A percentile compares a stretch with the other conserved stretches of the same genome.
Conservation (phyloP, 1,140 invertebrate genomes). For the Leptinotarsa lineolata region DNA sequence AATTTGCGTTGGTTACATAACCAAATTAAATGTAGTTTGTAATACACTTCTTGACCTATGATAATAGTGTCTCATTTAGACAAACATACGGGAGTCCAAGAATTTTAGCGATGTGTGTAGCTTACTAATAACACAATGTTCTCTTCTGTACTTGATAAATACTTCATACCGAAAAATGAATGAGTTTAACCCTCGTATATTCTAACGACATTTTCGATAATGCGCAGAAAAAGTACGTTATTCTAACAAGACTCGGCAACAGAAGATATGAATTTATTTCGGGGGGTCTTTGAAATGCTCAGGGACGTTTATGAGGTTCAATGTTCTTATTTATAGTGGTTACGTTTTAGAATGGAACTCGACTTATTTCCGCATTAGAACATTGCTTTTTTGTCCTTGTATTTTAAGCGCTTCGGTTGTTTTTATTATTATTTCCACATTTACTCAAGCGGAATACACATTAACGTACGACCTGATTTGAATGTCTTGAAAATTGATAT, state of each 20-base stretch:
- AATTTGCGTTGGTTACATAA: no score
- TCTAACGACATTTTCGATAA: not conserved
- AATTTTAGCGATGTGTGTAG: no score
- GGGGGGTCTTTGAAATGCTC: conserved; percentile 29
- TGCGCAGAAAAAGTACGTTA: not conserved
- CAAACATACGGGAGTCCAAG: no score
- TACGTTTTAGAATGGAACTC: conserved; percentile 31
- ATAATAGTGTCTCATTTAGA: no score
- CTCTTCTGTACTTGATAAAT: no score
- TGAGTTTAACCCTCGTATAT: not conserved
- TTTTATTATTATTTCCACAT: not conserved
- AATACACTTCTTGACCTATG: no score
- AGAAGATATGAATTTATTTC: conserved; percentile 20
- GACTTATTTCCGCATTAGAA: conserved; percentile 31
- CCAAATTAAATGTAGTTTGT: no score
- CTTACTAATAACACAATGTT: no score
- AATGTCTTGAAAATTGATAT: no score
- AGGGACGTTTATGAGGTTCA: conserved; percentile 31
- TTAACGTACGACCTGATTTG: no score
- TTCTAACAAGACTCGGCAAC: not conserved
- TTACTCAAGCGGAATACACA: not conserved
- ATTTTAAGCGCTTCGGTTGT: not conserved
- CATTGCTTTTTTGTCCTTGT: conserved; percentile 22
- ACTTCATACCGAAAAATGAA: no score
- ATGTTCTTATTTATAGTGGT: conserved; percentile 33